These are phyloP conservation scores for Apamea epomidion DNA, from an alignment of 2,888 invertebrate species.

Conservation along the genomic window DNA sequence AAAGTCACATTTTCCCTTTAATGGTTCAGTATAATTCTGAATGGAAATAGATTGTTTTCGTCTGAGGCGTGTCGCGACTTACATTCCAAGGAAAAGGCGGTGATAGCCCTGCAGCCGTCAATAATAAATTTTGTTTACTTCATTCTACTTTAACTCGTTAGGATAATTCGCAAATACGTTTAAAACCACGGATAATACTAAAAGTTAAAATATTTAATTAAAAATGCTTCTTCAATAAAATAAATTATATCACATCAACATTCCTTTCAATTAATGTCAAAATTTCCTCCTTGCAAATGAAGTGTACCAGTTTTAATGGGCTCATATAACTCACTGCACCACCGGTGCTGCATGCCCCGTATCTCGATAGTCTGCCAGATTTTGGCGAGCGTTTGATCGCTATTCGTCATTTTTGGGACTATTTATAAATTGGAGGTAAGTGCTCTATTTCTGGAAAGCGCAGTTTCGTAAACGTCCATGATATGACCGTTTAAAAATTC, in stretches of 20 bases:
- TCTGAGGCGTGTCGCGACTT: slow-evolving; percentile 37
- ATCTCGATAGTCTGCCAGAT: slow-evolving; percentile 54
- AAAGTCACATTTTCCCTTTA: slow-evolving; percentile 50
- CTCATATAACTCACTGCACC: slow-evolving; percentile 42
- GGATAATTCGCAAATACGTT: slow-evolving; percentile 14
- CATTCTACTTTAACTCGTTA: slow-evolving; percentile 25
- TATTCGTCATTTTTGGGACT: slow-evolving; percentile 63
- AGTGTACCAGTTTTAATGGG: slow-evolving; percentile 48
- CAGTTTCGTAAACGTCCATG: slow-evolving; percentile 43
- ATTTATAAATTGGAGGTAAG: slow-evolving; percentile 65
- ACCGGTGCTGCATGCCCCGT: slow-evolving; percentile 14
- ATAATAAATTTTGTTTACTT: slow-evolving; percentile 36
- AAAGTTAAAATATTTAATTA: slow-evolving; percentile 7
- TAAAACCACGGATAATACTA: neutral
- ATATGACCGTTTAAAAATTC: slow-evolving; percentile 10
- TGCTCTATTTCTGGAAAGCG: slow-evolving; percentile 60
- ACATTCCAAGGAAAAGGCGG: slow-evolving; percentile 52
- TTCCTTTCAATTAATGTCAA: slow-evolving; percentile 53
- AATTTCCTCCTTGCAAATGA: slow-evolving; percentile 29
- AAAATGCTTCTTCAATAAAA: slow-evolving; percentile 14
- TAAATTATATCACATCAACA: slow-evolving; percentile 31
- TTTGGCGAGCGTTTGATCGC: slow-evolving; percentile 56
- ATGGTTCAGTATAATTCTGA: slow-evolving; percentile 37
- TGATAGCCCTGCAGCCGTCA: slow-evolving; percentile 27
- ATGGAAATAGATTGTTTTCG: slow-evolving; percentile 37